phyloP scores from a whole-genome alignment of 2,797 vertebrate species.

The Phoebastria nigripes region DNA sequence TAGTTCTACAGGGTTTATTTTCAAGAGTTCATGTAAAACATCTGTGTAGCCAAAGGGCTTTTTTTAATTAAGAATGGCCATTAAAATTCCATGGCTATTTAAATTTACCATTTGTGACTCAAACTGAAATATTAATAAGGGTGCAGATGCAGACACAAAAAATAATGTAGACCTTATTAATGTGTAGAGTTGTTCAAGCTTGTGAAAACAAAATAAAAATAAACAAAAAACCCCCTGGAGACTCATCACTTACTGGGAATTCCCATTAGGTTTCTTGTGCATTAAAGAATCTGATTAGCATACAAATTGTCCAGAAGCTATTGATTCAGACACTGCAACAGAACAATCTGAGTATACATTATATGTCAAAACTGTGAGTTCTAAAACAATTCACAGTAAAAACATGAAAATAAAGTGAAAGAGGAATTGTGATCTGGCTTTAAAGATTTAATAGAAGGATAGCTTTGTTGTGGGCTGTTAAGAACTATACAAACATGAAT shows the following conservation, averaged over 20 bases:
- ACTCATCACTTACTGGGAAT: background rate
- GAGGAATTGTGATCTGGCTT: background rate
- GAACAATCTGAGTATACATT: background rate
- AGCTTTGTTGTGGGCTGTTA: background rate
- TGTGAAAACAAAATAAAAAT: slow-evolving; percentile 16
- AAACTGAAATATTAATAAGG: slow-evolving; percentile 47
- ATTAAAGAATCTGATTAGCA: background rate
- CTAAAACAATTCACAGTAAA: background rate
- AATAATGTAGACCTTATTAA: slow-evolving; percentile 12
- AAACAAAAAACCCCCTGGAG: background rate
- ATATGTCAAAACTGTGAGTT: background rate
- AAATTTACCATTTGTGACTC: slow-evolving; percentile 40
- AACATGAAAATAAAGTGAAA: background rate
- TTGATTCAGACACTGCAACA: background rate
- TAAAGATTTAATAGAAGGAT: background rate
- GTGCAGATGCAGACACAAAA: slow-evolving; percentile 41
- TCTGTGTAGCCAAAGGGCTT: slow-evolving; percentile 53
- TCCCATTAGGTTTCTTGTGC: background rate
- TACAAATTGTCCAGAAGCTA: slow-evolving; percentile 19
- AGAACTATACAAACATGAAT: background rate
- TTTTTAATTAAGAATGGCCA: slow-evolving; percentile 55
- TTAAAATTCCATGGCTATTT: slow-evolving; percentile 58
- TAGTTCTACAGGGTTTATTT: slow-evolving; percentile 39
- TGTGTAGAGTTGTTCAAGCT: background rate
- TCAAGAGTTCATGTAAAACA: slow-evolving; percentile 49